Base-by-base conservation (phyloP, 1,140 invertebrate species). In the Ruditapes philippinarum region DNA sequence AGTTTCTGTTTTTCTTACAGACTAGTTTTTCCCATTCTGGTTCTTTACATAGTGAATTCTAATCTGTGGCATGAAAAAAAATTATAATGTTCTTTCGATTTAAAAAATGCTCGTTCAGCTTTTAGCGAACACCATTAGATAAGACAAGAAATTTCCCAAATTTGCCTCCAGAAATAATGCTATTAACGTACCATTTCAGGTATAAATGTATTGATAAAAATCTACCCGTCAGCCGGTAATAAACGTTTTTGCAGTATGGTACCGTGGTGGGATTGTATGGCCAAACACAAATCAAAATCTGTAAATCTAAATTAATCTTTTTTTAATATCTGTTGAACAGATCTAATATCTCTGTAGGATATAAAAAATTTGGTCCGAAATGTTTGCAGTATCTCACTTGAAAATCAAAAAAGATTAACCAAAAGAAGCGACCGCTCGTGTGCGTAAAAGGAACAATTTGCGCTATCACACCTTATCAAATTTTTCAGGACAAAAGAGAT, bases 381-480 rank as follows among this genome's bases (percentile, higher is more conserved):
- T 78, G 74, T 86, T 86, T 74, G 49, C 84, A 76, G 25, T 60
- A 86, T 86, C 84, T 57, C 84, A 78, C 84, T 78, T 45, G n/a
- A 78, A 78, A 62, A 86, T 76, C 84, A 86, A 57, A 65, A 62
- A 57, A 76, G 36, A 45, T 76, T 84, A 49, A 12, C 62, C 31
- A 54, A 68, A 84, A 68, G 82, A 73, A 33, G 40, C 65, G 25
- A 36, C 25, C 38, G 57, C 74, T 86, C 84, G 49, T 42, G 84
- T 78, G 54, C 45, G 74, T 60, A 86, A 60, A 76, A 57, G 73
- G 38, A 38, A 36, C 54, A 22, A 62, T 86, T 86, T 54, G 73
- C 84, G 84, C 84, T 78, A 86, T 86, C 70, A 78, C 84, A 86
- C 84, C 73, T 45, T 86, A 86, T 86, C 84, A 25, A 76, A 76